A percentile compares a stretch with the other conserved stretches of the same genome.
Evolutionary conservation across 2,113 vertebrate genomes (phyloP).

Genomic region (Tyto alba): DNA sequence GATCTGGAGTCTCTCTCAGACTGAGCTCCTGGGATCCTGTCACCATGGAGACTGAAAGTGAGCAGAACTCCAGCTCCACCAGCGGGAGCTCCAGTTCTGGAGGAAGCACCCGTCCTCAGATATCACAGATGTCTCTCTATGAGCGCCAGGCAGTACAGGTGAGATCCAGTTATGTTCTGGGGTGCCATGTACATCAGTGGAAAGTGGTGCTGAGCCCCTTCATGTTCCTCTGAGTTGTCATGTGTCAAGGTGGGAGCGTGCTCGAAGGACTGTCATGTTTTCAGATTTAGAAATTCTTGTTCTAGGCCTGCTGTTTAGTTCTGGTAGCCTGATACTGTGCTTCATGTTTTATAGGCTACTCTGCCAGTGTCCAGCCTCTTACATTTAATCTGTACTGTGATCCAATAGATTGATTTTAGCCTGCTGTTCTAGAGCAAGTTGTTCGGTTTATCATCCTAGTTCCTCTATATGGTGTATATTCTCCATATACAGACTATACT

Average conservation of each 20-base stretch:
- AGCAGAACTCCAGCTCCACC: slow-evolving; percentile 86
- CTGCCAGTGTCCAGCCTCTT: background rate
- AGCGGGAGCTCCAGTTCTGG: slow-evolving; percentile 84
- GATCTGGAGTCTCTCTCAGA: slow-evolving; percentile 52
- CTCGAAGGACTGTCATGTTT: background rate
- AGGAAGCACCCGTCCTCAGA: slow-evolving; percentile 89
- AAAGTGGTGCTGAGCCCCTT: background rate
- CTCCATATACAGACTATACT: background rate
- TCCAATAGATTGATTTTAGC: background rate
- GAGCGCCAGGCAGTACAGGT: slow-evolving; percentile 96
- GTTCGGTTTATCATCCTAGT: background rate
- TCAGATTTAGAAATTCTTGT: background rate
- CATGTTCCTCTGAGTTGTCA: fast-evolving
- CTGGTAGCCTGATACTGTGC: background rate
- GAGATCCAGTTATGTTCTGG: background rate
- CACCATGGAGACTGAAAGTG: slow-evolving; percentile 91
- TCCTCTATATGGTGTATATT: background rate
- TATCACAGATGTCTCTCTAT: slow-evolving; percentile 95
- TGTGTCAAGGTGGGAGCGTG: background rate
- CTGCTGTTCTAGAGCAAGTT: background rate
- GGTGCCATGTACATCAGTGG: background rate
- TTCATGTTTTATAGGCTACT: background rate
- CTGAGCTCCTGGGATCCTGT: slow-evolving; percentile 47
- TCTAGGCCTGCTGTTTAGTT: background rate
- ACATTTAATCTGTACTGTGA: background rate